phyloP scores from a whole-genome alignment of 1,140 invertebrate genomes.

The Bombus breviceps region DNA sequence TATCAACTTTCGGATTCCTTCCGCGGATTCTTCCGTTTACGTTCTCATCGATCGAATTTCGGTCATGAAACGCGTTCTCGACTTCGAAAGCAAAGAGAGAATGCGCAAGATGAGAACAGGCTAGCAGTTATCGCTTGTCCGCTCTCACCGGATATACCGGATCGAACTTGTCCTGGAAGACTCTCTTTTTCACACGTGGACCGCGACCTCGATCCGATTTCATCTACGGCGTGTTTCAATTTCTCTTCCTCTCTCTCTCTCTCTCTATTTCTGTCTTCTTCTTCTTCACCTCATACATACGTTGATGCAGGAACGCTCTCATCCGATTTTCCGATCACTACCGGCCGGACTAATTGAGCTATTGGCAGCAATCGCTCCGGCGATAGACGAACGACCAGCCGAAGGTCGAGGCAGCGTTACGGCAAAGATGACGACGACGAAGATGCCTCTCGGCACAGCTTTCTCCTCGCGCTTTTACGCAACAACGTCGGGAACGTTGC shows the following conservation, averaged over 20 bases:
- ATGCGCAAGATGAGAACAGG: background rate
- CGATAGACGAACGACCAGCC: background rate
- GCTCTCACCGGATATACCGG: conserved; percentile 65
- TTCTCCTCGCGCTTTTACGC: conserved; percentile 59
- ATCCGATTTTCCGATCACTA: background rate
- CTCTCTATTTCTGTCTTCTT: background rate
- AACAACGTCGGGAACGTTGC: background rate
- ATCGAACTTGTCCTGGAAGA: conserved; percentile 57
- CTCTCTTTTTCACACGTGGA: conserved; percentile 67
- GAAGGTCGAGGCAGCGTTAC: conserved; percentile 28
- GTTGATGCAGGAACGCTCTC: background rate
- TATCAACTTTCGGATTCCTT: background rate
- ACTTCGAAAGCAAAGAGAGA: conserved; percentile 34
- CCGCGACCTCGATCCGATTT: conserved; percentile 62
- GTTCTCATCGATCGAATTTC: conserved; percentile 54
- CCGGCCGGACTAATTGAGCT: background rate
- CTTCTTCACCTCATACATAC: rapidly evolving
- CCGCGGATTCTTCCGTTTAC: conserved; percentile 5
- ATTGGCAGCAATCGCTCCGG: background rate
- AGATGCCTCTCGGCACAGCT: conserved; percentile 12
- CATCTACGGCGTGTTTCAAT: background rate
- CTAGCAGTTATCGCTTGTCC: conserved; percentile 45
- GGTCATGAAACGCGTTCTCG: conserved; percentile 53
- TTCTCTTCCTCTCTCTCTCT: background rate
- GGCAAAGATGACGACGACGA: conserved; percentile 8